Evolutionary conservation across 1,140 invertebrate species (phyloP), one percentile per base, ranked within the genome.

Genomic region (Lineus longissimus): DNA sequence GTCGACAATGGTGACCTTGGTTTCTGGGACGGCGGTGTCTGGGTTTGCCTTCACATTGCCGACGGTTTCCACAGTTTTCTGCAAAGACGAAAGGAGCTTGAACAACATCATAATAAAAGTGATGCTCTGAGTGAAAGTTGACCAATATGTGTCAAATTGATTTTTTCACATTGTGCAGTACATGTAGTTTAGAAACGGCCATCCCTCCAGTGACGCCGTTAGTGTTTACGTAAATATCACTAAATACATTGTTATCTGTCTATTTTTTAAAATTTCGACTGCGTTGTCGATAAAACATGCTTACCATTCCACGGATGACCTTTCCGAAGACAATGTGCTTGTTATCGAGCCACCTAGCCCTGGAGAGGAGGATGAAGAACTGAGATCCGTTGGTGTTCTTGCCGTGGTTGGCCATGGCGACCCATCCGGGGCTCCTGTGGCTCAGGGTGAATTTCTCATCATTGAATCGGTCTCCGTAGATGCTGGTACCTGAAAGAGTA

Each of bases 271-370:
- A n/a, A n/a, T n/a, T n/a, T n/a, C n/a, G n/a, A 6, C n/a, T 9
- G 25, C n/a, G n/a, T 54, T 19, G 25, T 27, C 47, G 19, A n/a
- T n/a, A 17, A 13, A 36, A 30, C 33, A 31, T 22, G 62, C 75
- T 70, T 68, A 76, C 76, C 45, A 70, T 72, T 64, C 74, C 74
- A 47, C 64, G 70, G 61, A 79, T 59, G 61, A 94, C 90, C 84
- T 94, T 97, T 74, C 95, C 96, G 82, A 98, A 95, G 9, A 96
- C 89, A 6, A 93, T 93, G 76, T 98, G 94, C 65, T 91, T 87
- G 25, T 91, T 91, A 84, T 98, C 94, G 23, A 98, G 85, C 95
- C 95, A 98, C 36, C 77, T 68, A 76, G 93, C 91, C 80, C 94
- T 95, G 56, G 91, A 93, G 90, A 97, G 94, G 0, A 90, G 92